Base-by-base conservation (phyloP, 2,888 invertebrate species). In the Caenorhabditis zanzibari region DNA sequence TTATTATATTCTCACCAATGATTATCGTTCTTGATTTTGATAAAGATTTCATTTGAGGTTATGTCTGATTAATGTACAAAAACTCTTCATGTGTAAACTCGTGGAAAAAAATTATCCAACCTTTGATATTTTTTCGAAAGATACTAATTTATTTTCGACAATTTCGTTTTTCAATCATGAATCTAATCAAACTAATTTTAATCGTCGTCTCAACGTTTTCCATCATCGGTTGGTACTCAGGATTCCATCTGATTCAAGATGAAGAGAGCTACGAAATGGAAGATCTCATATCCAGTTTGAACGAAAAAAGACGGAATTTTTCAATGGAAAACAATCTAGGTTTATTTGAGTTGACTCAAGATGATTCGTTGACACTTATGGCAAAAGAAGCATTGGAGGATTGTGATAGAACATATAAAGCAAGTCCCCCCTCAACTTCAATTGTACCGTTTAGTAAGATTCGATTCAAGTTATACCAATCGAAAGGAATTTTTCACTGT, bases 1-100 rank as follows among this genome's bases (percentile, higher is more conserved):
- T 35, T 74, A 64, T n/a, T 54, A 41, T 56, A 24, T 74, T n/a
- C 54, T 64, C 54, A 74, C 54, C 19, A 38, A 38, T 22, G 26
- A 64, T 19, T 74, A 64, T 26, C 24, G 24, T 24, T 47, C 26
- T 44, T 63, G 19, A 49, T 54, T 63, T 38, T 61, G 19, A 47
- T 19, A 19, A 47, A 47, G 5, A 12, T 6, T 38, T 38, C 5
- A 38, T 38, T 38, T 12, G 32, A 38, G 38, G 38, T 38, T 12
- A 38, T 38, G 38, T 10, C 2, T 10, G 10, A 12, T 12, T 2
- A 38, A 4, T 32, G 5, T 32, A 7, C 5, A 32, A 32, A 38
- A 38, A 38, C 38, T 10, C 38, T 38, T 32, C n/a, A n/a, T 32
- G 32, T 6, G 7, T 32, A 38, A 38, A 6, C 38, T 12, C 38